These are phyloP conservation scores for Diachrysia chrysitis DNA, from an alignment of 2,888 invertebrate genomes.

Conservation along the genomic window DNA sequence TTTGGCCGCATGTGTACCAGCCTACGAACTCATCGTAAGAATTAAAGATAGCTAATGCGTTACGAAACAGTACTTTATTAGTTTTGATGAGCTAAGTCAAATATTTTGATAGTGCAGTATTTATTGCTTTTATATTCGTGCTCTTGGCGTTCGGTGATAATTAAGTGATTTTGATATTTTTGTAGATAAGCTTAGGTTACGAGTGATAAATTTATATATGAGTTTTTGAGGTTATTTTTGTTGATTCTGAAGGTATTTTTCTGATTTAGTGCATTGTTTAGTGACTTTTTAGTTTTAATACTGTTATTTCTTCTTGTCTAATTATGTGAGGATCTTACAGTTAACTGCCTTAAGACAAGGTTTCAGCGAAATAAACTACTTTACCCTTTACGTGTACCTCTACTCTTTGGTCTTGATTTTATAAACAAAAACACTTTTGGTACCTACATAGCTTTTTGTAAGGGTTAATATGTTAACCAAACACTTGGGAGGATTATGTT, in stretches of 20 bases:
- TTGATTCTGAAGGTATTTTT: constrained; percentile 8
- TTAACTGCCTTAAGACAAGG: too few relatives aligned
- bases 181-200: constrained; percentile 34
- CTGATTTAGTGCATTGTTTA: neutral
- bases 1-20: constrained; percentile 55
- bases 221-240: constrained; percentile 20
- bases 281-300: neutral
- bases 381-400: too few relatives aligned
- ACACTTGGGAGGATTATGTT: constrained; percentile 21
- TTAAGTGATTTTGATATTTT: constrained; percentile 61
- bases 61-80: constrained; percentile 59
- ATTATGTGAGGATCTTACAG: too few relatives aligned
- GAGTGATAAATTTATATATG: constrained; percentile 29
- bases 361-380: too few relatives aligned
- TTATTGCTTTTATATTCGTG: constrained; percentile 40
- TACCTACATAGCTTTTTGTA: neutral
- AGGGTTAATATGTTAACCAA: neutral
- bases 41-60: constrained; percentile 61
- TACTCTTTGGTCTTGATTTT: too few relatives aligned
- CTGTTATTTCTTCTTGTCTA: too few relatives aligned
- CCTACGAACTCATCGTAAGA: constrained; percentile 66
- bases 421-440: too few relatives aligned
- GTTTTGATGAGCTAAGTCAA: constrained; percentile 55
- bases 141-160: constrained; percentile 42
- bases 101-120: constrained; percentile 56